Evolutionary conservation across 2,797 vertebrate genomes (phyloP).

Genomic region (Ctenochaetus hawaiiensis): DNA sequence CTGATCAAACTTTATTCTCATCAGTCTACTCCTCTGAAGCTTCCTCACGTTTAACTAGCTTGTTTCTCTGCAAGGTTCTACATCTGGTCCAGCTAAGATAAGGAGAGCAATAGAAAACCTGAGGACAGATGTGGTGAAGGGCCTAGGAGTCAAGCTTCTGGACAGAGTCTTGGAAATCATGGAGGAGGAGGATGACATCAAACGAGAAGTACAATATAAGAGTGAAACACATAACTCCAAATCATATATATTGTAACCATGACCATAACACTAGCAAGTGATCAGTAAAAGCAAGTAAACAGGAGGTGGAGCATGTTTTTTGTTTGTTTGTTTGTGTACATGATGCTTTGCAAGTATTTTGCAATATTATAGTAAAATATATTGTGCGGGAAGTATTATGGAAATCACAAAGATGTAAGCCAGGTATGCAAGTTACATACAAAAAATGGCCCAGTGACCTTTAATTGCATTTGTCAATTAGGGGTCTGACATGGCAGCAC

Average conservation of each 20-base stretch:
- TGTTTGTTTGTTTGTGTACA: neutral
- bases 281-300: neutral
- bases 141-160: constrained; percentile 93
- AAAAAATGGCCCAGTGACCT: neutral
- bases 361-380: neutral
- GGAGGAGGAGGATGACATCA: constrained; percentile 92
- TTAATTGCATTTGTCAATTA: neutral
- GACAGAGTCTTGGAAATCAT: constrained; percentile 92
- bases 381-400: neutral
- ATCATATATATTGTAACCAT: neutral
- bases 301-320: neutral
- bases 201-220: constrained; percentile 88
- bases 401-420: neutral
- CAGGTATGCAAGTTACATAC: neutral
- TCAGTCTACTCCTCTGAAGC: neutral
- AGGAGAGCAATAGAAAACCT: constrained; percentile 91
- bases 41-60: constrained; percentile 2
- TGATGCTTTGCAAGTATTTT: neutral
- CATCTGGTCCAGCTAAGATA: constrained; percentile 90
- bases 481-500: neutral
- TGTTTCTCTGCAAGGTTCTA: constrained; percentile 75
- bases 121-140: constrained; percentile 93
- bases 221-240: constrained; percentile 5
- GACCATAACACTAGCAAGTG: neutral
- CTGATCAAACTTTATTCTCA: neutral